A percentile compares a stretch with the other conserved stretches of the same genome.
phyloP scores from a whole-genome alignment of 2,888 invertebrate genomes.

The Smittia aterrima region DNA sequence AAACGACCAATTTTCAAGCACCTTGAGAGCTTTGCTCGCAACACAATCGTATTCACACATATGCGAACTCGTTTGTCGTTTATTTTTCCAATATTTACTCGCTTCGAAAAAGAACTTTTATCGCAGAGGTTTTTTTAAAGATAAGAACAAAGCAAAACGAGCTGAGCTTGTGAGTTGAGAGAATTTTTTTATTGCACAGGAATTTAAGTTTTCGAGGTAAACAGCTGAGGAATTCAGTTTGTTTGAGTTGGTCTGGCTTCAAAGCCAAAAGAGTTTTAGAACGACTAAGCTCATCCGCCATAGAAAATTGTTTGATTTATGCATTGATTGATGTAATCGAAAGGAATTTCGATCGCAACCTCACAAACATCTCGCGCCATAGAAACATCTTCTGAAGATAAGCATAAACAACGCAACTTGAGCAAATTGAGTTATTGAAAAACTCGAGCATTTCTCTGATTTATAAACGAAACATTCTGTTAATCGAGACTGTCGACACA shows the following conservation, averaged over 20 bases:
- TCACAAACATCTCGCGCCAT: neutral
- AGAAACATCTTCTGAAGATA: neutral
- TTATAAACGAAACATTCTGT: neutral
- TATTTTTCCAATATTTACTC: neutral
- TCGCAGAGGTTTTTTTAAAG: neutral
- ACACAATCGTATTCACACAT: neutral
- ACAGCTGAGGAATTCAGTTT: neutral
- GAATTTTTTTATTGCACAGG: neutral
- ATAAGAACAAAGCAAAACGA: neutral
- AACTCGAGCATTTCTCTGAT: neutral
- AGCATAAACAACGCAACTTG: neutral
- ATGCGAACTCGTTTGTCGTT: neutral
- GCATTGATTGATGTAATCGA: neutral
- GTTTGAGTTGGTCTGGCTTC: neutral
- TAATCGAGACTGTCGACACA: neutral
- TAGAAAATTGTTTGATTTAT: neutral
- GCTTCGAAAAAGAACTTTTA: neutral
- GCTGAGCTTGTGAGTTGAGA: neutral
- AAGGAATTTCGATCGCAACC: neutral
- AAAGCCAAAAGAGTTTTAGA: neutral
- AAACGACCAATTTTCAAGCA: neutral
- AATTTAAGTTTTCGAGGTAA: neutral
- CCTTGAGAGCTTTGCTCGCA: neutral
- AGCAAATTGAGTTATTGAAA: neutral
- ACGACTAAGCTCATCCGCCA: too few species aligned